Percentiles rank a stretch among this genome's conserved stretches.
Conservation (phyloP, 2,113 vertebrate genomes). For the Pteropus alecto region DNA sequence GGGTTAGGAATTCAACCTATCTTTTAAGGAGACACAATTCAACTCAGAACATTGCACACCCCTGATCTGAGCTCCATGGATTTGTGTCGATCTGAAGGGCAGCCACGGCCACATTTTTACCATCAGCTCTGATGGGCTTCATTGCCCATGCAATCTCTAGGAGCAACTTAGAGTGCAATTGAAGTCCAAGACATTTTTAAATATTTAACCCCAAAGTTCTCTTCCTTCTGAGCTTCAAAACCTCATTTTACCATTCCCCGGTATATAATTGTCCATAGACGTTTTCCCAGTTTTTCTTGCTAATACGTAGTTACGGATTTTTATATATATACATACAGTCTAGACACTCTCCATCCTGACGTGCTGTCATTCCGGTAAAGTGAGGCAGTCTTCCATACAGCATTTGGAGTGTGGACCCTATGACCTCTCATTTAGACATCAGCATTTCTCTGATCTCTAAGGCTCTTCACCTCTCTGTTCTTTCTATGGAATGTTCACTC, state of each 20-base stretch:
- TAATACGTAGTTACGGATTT: accelerated
- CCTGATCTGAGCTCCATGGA: not conserved
- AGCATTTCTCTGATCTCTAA: not conserved
- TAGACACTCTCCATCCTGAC: no score
- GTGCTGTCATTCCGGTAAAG: not conserved
- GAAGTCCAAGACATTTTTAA: not conserved
- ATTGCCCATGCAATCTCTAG: not conserved
- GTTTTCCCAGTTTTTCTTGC: not conserved
- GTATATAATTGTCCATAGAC: not conserved
- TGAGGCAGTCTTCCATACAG: not conserved
- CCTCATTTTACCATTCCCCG: not conserved
- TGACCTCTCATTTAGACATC: not conserved
- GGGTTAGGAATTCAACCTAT: not conserved
- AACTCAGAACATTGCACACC: not conserved
- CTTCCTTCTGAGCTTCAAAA: not conserved
- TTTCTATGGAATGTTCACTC: not conserved
- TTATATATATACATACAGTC: no score
- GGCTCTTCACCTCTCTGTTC: not conserved
- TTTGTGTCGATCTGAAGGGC: not conserved
- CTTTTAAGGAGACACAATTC: not conserved
- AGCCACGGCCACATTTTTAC: not conserved
- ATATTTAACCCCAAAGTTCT: not conserved
- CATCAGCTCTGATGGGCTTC: not conserved
- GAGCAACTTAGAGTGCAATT: not conserved
- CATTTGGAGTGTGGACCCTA: not conserved